Percentiles rank a stretch among this genome's conserved stretches.
These are phyloP conservation scores for Bugulina stolonifera DNA, from an alignment of 2,888 invertebrate species.

Conservation along the genomic window DNA sequence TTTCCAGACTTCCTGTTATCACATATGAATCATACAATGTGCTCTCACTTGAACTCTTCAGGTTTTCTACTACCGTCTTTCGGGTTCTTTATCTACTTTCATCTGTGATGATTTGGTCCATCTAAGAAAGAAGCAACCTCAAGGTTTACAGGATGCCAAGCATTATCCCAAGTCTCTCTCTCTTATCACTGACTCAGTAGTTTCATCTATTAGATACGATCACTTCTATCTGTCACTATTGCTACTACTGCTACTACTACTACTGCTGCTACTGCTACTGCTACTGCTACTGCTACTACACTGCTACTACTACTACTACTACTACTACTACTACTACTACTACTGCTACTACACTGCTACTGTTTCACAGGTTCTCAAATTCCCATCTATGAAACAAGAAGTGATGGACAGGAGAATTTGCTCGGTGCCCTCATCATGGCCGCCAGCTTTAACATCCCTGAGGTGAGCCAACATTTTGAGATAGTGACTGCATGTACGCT, in stretches of 20 bases:
- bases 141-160: too few relatives aligned
- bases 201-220: neutral
- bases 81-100: too few relatives aligned
- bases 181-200: neutral
- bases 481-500: too few relatives aligned
- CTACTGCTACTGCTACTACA: neutral
- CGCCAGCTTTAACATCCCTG: conserved; percentile 80
- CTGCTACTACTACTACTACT: neutral
- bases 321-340: neutral
- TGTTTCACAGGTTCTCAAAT: conserved; percentile 58
- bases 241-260: neutral
- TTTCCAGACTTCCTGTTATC: too few relatives aligned
- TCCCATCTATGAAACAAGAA: conserved; percentile 86
- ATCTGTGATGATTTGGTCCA: too few relatives aligned
- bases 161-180: too few relatives aligned
- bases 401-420: conserved; percentile 89
- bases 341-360: neutral
- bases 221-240: neutral
- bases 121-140: too few relatives aligned
- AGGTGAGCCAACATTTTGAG: too few relatives aligned
- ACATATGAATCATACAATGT: too few relatives aligned
- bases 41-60: too few relatives aligned
- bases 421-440: conserved; percentile 82
- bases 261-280: neutral
- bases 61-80: too few relatives aligned